Conservation (phyloP, 2,113 vertebrate species). For the Fulica atra region DNA sequence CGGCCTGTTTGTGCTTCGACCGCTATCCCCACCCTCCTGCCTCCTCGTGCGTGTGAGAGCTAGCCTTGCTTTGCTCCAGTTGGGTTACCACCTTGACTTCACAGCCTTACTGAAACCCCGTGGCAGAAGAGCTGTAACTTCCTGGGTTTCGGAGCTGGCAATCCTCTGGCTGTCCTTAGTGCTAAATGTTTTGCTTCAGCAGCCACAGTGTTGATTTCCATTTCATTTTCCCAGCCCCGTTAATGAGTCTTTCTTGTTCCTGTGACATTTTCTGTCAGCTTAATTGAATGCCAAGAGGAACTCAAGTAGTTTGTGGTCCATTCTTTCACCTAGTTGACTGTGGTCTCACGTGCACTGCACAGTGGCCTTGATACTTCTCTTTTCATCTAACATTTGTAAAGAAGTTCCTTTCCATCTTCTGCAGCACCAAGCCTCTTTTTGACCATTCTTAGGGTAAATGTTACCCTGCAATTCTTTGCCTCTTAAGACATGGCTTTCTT, state of each 20-base stretch:
- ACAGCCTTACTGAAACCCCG: background rate
- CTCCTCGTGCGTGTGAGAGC: fast-evolving
- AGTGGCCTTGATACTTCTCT: background rate
- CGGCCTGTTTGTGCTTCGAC: background rate
- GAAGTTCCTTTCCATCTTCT: background rate
- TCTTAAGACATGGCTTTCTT: background rate
- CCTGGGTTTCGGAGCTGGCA: background rate
- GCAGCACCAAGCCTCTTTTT: background rate
- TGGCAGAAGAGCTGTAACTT: background rate
- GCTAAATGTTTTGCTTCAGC: background rate
- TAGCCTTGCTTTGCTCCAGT: background rate
- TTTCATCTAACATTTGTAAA: background rate
- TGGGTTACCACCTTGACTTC: background rate
- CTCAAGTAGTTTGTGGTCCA: background rate
- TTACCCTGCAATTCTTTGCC: background rate
- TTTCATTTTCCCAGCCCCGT: background rate
- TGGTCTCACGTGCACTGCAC: background rate
- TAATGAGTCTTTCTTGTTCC: background rate
- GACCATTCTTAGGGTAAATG: background rate
- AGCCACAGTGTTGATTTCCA: background rate
- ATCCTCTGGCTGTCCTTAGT: background rate
- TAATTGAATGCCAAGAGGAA: background rate
- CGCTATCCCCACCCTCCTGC: background rate
- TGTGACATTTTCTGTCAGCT: background rate
- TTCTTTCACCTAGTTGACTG: background rate